These are phyloP conservation scores for Melanotaenia duboulayi DNA, from an alignment of 2,113 vertebrate species.

Conservation along the genomic window DNA sequence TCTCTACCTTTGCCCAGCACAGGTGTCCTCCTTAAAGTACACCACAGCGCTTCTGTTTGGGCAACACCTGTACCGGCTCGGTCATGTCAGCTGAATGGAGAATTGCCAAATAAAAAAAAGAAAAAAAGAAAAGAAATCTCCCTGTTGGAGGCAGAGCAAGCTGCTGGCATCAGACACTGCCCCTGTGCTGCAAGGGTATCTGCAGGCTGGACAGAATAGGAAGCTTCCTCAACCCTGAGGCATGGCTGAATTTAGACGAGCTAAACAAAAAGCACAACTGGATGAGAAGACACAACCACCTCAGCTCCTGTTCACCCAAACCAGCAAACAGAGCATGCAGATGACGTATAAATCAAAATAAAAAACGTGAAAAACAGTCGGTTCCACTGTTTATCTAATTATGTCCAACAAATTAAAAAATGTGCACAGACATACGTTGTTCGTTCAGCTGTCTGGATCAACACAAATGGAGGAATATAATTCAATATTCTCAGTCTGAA, in stretches of 20 bases:
- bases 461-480: background rate
- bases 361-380: background rate
- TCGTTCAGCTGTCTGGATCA: background rate
- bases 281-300: background rate
- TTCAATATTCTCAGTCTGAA: background rate
- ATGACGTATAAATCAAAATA: background rate
- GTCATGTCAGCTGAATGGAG: constrained; percentile 8
- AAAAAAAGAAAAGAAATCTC: background rate
- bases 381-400: background rate
- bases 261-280: constrained; percentile 1
- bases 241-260: background rate
- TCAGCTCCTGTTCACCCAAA: background rate
- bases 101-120: background rate
- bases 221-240: constrained; percentile 16
- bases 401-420: background rate
- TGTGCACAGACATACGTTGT: too few species aligned
- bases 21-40: background rate
- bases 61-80: background rate
- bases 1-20: constrained; percentile 3
- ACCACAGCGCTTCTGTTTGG: background rate
- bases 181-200: constrained; percentile 11
- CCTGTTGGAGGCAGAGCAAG: background rate
- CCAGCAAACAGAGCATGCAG: background rate
- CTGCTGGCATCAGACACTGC: background rate
- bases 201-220: constrained; percentile 21